Evolutionary conservation across 2,888 invertebrate species (phyloP).

Genomic region (Aricia artaxerxes): DNA sequence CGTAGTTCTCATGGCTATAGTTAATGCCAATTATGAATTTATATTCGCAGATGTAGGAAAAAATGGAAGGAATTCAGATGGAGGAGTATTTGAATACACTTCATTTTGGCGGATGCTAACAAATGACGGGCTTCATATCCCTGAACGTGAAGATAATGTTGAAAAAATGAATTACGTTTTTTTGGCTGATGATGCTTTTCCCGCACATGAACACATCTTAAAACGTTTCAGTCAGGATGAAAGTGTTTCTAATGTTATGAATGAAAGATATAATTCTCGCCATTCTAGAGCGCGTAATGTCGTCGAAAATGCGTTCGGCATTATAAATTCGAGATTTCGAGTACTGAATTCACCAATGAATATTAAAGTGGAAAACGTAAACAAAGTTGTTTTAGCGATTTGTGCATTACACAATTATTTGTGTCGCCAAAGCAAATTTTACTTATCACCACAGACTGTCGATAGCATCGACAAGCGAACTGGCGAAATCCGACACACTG

Average conservation of each 20-base stretch:
- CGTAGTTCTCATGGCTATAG: too few species aligned
- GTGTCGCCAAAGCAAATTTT: constrained; percentile 1
- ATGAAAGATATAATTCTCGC: constrained; percentile 2
- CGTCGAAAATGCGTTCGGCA: constrained; percentile 27
- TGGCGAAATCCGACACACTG: constrained; percentile 1
- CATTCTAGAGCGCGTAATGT: constrained; percentile 25
- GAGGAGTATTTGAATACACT: too few species aligned
- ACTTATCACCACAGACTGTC: constrained; percentile 2
- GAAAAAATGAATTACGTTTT: too few species aligned
- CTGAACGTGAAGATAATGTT: too few species aligned
- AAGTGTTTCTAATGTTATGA: constrained; percentile 8
- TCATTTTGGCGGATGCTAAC: too few species aligned
- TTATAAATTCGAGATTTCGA: constrained; percentile 26
- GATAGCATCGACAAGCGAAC: constrained; percentile 8
- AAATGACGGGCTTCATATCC: too few species aligned
- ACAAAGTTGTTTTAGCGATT: constrained; percentile 8
- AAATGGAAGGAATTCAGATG: too few species aligned
- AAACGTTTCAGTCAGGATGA: constrained; percentile 8
- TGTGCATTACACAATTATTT: constrained; percentile 8
- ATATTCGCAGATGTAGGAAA: too few species aligned
- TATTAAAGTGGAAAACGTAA: constrained; percentile 18
- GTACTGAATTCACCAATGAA: constrained; percentile 25
- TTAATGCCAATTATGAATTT: too few species aligned
- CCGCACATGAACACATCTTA: constrained; percentile 8
- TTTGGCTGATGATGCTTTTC: constrained; percentile 8